Base-by-base conservation (phyloP, 1,140 invertebrate species). In the Drosophila sechellia region DNA sequence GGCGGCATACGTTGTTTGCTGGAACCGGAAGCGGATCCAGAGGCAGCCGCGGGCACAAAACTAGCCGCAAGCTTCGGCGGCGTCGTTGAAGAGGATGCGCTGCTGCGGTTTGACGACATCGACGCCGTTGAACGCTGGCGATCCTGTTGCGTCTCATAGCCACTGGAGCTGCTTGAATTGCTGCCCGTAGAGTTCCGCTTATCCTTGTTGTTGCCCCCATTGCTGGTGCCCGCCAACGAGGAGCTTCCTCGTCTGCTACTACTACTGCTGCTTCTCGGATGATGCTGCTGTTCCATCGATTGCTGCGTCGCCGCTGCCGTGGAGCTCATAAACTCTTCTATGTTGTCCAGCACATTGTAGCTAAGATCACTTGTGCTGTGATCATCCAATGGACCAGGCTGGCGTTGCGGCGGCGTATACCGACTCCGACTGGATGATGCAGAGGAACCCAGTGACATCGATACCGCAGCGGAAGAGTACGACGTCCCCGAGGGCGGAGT, bases 331-430 rank as follows among this genome's bases (percentile, higher is more conserved):
- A 91, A 91, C 42, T 91, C 83, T 37, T 83, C 90, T 49, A 90
- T 79, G 66, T 91, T 91, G 27, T 91, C 86, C 52, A 91, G 72
- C 57, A 91, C 83, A 74, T 84, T 91, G 58, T 91, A 91, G 46
- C 80, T 91, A 56, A 91, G 64, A 57, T 91, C 90, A 50, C 69
- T 77, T 59, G 69, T 81, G 56, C 61, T 84, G 68, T 87, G 87
- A 63, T 91, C 90, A 46, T 90, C 83, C 71, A 89, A 37, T 34
- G 79, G 80, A 8, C 75, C 70, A 6, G 63, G 80, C 22, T 85
- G 74, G 3, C 77, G 59, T 61, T 90, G 86, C 6, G 85, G 80
- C n/a, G 83, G 83, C 25, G 83, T 87, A 49, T 89, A 89, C 0
- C 81, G 78, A 64, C 59, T 87, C 6, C 81, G 74, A 61, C 66